A percentile compares a stretch with the other conserved stretches of the same genome.
These are phyloP conservation scores for Drosophila hamatofila DNA, from an alignment of 2,888 invertebrate species.

Conservation along the genomic window DNA sequence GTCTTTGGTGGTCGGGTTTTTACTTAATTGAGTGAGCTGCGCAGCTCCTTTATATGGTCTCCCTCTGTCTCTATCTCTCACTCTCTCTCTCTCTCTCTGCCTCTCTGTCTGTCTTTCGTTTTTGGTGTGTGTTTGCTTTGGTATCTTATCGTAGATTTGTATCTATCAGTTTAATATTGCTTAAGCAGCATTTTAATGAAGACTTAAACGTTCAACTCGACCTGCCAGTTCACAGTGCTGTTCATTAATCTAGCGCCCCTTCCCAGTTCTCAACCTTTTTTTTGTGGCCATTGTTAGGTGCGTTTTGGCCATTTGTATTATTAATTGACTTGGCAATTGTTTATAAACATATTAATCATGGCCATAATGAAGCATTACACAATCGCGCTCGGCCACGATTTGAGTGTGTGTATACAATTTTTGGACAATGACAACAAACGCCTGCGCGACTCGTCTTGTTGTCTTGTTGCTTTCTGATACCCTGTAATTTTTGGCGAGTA, in stretches of 20 bases:
- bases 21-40: slow-evolving; percentile 72
- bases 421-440: slow-evolving; percentile 28
- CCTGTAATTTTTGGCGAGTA: background rate
- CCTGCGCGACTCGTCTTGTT: slow-evolving; percentile 16
- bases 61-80: background rate
- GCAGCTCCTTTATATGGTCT: slow-evolving; percentile 15
- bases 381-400: slow-evolving; percentile 51
- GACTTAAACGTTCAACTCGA: slow-evolving; percentile 57
- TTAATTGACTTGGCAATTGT: slow-evolving; percentile 77
- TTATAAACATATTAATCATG: slow-evolving; percentile 81
- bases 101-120: background rate
- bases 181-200: slow-evolving; percentile 77
- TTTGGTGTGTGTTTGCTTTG: slow-evolving; percentile 7
- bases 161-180: slow-evolving; percentile 75
- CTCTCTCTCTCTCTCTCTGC: no score
- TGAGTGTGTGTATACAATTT: slow-evolving; percentile 26
- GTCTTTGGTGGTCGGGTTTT: slow-evolving; percentile 69
- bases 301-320: slow-evolving; percentile 43
- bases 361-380: slow-evolving; percentile 75
- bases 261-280: background rate
- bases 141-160: slow-evolving; percentile 78
- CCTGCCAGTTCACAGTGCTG: slow-evolving; percentile 10
- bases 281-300: slow-evolving; percentile 4
- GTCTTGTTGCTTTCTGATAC: slow-evolving; percentile 20
- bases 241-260: slow-evolving; percentile 61